These are phyloP conservation scores for Tyrannus savana DNA, from an alignment of 2,113 vertebrate species.

Conservation along the genomic window DNA sequence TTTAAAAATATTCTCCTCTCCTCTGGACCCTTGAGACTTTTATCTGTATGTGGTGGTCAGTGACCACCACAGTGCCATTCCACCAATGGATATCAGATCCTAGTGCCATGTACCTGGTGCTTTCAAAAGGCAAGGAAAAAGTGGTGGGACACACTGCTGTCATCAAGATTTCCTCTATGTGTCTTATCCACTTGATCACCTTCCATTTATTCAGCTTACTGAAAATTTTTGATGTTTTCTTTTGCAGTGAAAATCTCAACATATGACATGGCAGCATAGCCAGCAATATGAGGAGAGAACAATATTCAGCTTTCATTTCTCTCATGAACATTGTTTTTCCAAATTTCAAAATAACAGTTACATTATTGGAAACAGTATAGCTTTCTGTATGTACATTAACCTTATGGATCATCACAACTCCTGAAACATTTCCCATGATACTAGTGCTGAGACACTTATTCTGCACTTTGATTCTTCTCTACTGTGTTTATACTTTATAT, in stretches of 20 bases:
- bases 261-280: not conserved
- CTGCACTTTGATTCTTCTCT: not conserved
- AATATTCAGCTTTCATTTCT: not conserved
- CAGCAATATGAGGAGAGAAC: not conserved
- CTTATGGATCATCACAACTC: not conserved
- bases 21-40: not conserved
- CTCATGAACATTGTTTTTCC: not conserved
- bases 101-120: not conserved
- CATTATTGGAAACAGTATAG: not conserved
- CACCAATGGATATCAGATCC: not conserved
- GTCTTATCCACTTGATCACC: not conserved
- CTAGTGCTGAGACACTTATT: not conserved
- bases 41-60: not conserved
- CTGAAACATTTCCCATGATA: not conserved
- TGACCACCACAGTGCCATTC: not conserved
- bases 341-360: not conserved
- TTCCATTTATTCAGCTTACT: not conserved
- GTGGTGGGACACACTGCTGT: not conserved
- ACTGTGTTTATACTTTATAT: not conserved
- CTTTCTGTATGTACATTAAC: not conserved
- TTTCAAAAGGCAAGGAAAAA: not conserved
- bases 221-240: not conserved
- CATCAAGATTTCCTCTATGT: too few species aligned
- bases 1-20: not conserved
- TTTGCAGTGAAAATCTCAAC: not conserved